These are phyloP conservation scores for Plutomurus gul DNA, from an alignment of 1,140 invertebrate genomes.

Conservation along the genomic window DNA sequence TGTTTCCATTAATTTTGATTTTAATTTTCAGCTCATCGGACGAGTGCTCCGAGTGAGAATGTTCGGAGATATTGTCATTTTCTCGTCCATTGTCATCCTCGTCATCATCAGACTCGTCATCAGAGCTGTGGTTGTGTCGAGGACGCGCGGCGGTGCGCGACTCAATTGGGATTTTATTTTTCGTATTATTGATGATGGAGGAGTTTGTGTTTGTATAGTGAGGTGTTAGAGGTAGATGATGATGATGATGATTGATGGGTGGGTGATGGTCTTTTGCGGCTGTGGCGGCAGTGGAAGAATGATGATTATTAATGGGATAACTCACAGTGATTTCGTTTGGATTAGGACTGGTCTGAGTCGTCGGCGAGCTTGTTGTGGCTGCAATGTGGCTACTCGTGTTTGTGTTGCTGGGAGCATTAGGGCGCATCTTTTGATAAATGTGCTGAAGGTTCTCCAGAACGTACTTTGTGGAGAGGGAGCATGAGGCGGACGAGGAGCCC, in stretches of 20 bases:
- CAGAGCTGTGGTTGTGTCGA: no score
- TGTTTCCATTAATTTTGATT: slow-evolving; percentile 15
- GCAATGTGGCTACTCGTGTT: not conserved
- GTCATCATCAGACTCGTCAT: not conserved
- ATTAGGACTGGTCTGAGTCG: not conserved
- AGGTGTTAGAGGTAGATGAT: slow-evolving; percentile 30
- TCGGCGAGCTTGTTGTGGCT: not conserved
- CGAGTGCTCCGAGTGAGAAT: not conserved
- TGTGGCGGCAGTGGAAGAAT: not conserved
- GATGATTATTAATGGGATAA: slow-evolving; percentile 33
- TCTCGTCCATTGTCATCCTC: not conserved
- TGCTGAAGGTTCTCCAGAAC: slow-evolving; percentile 48
- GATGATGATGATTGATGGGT: slow-evolving; percentile 39
- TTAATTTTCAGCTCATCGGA: slow-evolving; percentile 16
- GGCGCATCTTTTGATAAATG: slow-evolving; percentile 49
- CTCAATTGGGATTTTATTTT: not conserved
- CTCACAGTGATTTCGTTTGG: slow-evolving; percentile 8
- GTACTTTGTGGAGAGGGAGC: slow-evolving; percentile 48
- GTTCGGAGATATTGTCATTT: not conserved
- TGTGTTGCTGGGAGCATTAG: not conserved
- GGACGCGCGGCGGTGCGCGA: no score
- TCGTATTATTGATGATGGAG: not conserved
- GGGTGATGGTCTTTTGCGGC: not conserved
- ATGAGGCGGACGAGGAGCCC: not conserved
- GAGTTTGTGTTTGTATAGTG: not conserved